Evolutionary conservation across 1,140 invertebrate genomes (phyloP).

Genomic region (Zophobas atratus): DNA sequence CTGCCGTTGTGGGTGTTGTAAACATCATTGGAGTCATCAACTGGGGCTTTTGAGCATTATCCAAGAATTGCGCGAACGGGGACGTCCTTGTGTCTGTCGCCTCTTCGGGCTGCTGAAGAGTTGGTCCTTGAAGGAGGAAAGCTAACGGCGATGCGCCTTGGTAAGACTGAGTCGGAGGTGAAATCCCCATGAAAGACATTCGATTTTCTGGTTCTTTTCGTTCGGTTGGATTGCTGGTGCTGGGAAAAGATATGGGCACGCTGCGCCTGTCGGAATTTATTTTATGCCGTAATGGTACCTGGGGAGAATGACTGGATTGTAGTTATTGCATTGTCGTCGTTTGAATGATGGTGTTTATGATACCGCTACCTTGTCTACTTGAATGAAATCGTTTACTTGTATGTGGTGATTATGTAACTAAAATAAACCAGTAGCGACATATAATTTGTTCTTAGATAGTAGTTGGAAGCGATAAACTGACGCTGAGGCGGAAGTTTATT

Average conservation of each 20-base stretch:
- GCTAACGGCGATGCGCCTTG: slow-evolving; percentile 67
- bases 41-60: slow-evolving; percentile 76
- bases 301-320: neutral
- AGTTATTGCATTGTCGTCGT: neutral
- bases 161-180: slow-evolving; percentile 41
- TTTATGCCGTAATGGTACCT: slow-evolving; percentile 34
- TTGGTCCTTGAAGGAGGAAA: slow-evolving; percentile 66
- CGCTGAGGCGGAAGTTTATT: slow-evolving; percentile 3
- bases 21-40: slow-evolving; percentile 90
- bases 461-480: slow-evolving; percentile 4
- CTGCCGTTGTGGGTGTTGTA: slow-evolving; percentile 67
- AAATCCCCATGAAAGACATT: slow-evolving; percentile 18
- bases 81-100: slow-evolving; percentile 66
- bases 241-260: slow-evolving; percentile 36
- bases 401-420: neutral
- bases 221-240: slow-evolving; percentile 3
- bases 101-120: slow-evolving; percentile 53
- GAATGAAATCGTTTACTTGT: slow-evolving; percentile 1
- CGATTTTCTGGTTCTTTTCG: slow-evolving; percentile 21
- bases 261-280: slow-evolving; percentile 38
- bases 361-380: neutral
- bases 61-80: slow-evolving; percentile 69
- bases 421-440: slow-evolving; percentile 25
- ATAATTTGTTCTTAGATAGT: slow-evolving; percentile 9
- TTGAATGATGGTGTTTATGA: neutral